Conservation (phyloP, 1,140 invertebrate genomes). For the Olivierus martensii region DNA sequence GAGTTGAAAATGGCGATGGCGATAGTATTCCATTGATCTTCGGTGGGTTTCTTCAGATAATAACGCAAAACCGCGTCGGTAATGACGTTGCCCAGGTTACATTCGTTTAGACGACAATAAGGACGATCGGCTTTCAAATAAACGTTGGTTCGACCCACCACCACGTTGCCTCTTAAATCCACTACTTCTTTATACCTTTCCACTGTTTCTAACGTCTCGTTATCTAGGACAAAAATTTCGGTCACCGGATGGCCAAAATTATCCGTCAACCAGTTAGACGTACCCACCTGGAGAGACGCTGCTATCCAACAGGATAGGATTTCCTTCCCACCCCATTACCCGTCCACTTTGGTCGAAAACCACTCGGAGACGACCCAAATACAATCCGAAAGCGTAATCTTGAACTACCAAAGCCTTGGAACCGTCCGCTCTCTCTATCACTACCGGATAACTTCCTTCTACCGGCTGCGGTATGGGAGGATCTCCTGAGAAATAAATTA, state of each 20-base stretch:
- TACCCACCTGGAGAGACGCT: conserved; percentile 36
- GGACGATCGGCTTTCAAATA: conserved; percentile 31
- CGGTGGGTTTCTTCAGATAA: conserved; percentile 18
- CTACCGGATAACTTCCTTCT: conserved; percentile 58
- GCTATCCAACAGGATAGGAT: conserved; percentile 60
- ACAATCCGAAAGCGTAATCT: conserved; percentile 83
- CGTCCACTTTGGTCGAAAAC: conserved; percentile 61
- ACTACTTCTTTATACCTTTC: conserved; percentile 43
- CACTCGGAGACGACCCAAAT: conserved; percentile 60
- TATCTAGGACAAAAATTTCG: conserved; percentile 36
- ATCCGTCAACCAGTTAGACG: no score
- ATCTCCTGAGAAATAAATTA: conserved; percentile 27
- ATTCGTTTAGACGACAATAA: conserved; percentile 53
- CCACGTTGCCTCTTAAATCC: conserved; percentile 34
- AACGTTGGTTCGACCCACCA: conserved; percentile 28
- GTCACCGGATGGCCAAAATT: no score
- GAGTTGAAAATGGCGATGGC: conserved; percentile 57
- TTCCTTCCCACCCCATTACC: conserved; percentile 48
- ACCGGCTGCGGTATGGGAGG: conserved; percentile 49
- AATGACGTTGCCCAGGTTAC: conserved; percentile 70
- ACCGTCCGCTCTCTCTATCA: conserved; percentile 51
- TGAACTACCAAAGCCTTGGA: conserved; percentile 71
- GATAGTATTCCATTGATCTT: conserved; percentile 52
- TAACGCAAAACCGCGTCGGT: conserved; percentile 52
- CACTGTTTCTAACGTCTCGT: conserved; percentile 45